Percentiles rank a stretch among this genome's conserved stretches.
Evolutionary conservation across 2,888 invertebrate genomes (phyloP).

Genomic region (Notocelia uddmanniana): DNA sequence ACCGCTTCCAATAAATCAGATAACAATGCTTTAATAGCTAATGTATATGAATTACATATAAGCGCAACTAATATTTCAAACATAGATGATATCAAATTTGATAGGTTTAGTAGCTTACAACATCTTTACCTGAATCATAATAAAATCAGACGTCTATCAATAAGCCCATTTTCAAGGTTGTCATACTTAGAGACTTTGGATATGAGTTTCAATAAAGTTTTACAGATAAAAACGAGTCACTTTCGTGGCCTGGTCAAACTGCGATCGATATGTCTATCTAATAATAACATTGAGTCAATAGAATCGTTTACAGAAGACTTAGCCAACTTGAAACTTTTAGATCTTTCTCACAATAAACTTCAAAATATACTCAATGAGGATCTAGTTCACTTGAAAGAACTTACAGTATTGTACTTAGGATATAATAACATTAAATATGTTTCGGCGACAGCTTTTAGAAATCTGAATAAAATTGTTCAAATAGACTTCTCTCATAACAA

Average conservation of each 20-base stretch:
- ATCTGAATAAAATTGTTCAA: conserved; percentile 90
- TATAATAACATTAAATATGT: conserved; percentile 94
- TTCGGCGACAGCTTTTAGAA: conserved; percentile 92
- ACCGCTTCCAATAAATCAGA: conserved; percentile 62
- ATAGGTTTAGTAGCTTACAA: conserved; percentile 90
- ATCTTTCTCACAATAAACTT: conserved; percentile 93
- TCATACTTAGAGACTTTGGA: conserved; percentile 92
- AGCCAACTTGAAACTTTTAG: conserved; percentile 91
- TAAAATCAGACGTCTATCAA: conserved; percentile 91
- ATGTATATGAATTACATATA: conserved; percentile 78
- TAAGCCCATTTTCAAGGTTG: conserved; percentile 92
- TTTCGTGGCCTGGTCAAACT: conserved; percentile 92
- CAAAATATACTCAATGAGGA: conserved; percentile 91
- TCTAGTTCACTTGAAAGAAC: conserved; percentile 91
- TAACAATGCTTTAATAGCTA: conserved; percentile 72
- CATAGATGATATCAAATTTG: conserved; percentile 89
- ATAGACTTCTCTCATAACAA: conserved; percentile 94
- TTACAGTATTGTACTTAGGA: conserved; percentile 92
- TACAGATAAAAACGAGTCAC: conserved; percentile 93
- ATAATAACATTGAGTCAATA: conserved; percentile 92
- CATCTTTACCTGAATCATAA: conserved; percentile 92
- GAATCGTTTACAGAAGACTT: conserved; percentile 93
- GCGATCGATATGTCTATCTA: conserved; percentile 92
- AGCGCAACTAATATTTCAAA: conserved; percentile 76
- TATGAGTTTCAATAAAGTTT: conserved; percentile 92